Percentiles rank a stretch among this genome's conserved stretches.
These are phyloP conservation scores for Eleginops maclovinus DNA, from an alignment of 2,113 vertebrate genomes.

Conservation along the genomic window DNA sequence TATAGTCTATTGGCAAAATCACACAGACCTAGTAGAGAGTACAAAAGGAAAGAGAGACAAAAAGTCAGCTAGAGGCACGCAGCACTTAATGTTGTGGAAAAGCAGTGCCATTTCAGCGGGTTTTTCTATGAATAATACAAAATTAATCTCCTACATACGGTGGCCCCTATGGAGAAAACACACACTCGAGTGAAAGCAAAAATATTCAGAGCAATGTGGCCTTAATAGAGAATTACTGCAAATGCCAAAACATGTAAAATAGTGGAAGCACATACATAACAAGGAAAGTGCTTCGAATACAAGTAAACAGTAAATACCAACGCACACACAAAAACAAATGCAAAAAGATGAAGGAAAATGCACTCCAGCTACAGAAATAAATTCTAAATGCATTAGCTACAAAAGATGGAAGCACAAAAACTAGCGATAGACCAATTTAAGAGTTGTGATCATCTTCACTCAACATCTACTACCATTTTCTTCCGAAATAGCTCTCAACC, in stretches of 20 bases:
- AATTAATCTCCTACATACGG: conserved; percentile 44
- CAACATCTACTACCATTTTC: background rate
- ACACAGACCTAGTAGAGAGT: conserved; percentile 26
- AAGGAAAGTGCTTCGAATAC: background rate
- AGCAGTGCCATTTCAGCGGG: conserved; percentile 36
- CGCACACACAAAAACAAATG: background rate
- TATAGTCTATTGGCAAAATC: conserved; percentile 42
- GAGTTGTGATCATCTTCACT: background rate
- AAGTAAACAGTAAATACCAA: background rate
- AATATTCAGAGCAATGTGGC: conserved; percentile 10
- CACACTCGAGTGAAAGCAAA: conserved; percentile 13
- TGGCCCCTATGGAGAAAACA: conserved; percentile 42
- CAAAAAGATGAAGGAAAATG: background rate
- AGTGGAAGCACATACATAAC: conserved; percentile 3
- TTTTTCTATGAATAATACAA: conserved; percentile 59
- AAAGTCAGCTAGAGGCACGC: conserved; percentile 38
- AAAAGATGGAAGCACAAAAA: no score
- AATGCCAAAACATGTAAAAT: conserved; percentile 25
- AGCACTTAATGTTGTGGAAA: conserved; percentile 50
- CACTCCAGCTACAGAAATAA: background rate
- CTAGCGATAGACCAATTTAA: no score
- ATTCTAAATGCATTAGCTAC: no score
- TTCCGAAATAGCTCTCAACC: no score
- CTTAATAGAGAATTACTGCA: conserved; percentile 19
- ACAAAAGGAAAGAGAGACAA: conserved; percentile 9